A percentile compares a stretch with the other conserved stretches of the same genome.
These are phyloP conservation scores for Penaeus vannamei DNA, from an alignment of 1,140 invertebrate species.

Conservation along the genomic window DNA sequence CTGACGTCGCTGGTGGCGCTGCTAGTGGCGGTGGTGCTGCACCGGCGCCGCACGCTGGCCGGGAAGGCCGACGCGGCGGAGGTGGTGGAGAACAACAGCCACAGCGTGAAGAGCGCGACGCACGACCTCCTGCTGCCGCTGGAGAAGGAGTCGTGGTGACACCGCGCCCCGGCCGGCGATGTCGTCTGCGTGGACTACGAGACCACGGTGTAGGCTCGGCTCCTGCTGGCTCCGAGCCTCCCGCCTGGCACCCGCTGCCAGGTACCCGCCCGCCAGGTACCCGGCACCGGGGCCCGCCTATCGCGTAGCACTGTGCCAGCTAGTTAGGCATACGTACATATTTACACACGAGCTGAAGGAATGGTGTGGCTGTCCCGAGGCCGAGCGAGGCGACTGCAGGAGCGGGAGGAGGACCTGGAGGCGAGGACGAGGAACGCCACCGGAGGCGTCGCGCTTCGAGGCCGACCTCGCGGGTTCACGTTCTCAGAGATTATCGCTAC, in stretches of 20 bases:
- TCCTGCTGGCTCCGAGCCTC: neutral
- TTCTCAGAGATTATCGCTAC: no score
- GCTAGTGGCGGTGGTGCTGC: slow-evolving; percentile 62
- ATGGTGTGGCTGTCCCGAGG: no score
- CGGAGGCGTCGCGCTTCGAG: no score
- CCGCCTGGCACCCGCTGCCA: neutral
- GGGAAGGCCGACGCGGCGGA: slow-evolving; percentile 58
- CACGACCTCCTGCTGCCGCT: slow-evolving; percentile 64
- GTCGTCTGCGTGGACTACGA: slow-evolving; percentile 67
- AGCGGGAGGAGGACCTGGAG: no score
- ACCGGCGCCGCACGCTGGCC: slow-evolving; percentile 54
- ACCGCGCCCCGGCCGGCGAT: slow-evolving; percentile 65
- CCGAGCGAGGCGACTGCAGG: no score
- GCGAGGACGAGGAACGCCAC: no score
- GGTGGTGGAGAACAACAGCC: slow-evolving; percentile 65
- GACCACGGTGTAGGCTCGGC: slow-evolving; percentile 64
- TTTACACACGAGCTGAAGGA: no score
- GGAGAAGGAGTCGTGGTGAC: slow-evolving; percentile 67
- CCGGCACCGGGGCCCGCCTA: neutral
- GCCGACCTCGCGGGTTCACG: no score
- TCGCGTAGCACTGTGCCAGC: no score
- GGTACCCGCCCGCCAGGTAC: neutral
- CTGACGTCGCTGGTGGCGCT: slow-evolving; percentile 58
- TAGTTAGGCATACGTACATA: slow-evolving; percentile 7
- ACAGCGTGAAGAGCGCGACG: slow-evolving; percentile 64